These are phyloP conservation scores for Amblyjoppa fuscipennis DNA, from an alignment of 2,888 invertebrate species.

Conservation along the genomic window DNA sequence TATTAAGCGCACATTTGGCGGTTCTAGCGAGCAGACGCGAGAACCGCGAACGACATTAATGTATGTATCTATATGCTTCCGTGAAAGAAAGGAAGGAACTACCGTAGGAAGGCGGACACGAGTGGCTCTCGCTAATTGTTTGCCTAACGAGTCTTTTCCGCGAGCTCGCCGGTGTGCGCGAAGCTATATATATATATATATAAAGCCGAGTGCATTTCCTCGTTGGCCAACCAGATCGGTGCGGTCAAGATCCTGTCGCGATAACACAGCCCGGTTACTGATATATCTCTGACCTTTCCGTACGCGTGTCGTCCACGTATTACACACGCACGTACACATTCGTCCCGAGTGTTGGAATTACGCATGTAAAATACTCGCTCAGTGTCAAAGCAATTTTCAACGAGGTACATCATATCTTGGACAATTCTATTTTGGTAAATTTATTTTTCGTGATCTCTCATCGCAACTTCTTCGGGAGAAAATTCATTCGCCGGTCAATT, in stretches of 20 bases:
- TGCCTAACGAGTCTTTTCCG: conserved; percentile 1
- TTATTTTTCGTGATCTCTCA: background rate
- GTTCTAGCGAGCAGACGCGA: background rate
- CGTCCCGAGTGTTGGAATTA: conserved; percentile 10
- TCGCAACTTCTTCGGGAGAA: background rate
- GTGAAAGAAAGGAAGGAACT: conserved; percentile 4
- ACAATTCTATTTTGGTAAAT: conserved; percentile 21
- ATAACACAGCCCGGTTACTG: conserved; percentile 12
- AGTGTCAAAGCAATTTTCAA: background rate
- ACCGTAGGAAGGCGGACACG: background rate
- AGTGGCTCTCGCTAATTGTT: conserved; percentile 11
- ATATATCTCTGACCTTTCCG: conserved; percentile 22
- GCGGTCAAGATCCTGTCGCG: conserved; percentile 31
- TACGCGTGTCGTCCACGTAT: conserved; percentile 10
- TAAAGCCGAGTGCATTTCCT: background rate
- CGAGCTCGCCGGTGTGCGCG: background rate
- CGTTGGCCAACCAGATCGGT: conserved; percentile 22
- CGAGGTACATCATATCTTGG: background rate
- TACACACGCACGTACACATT: background rate
- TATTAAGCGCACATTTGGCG: conserved; percentile 30
- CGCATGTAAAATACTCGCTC: conserved; percentile 7
- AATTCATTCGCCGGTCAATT: background rate
- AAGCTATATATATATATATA: background rate
- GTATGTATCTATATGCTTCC: background rate
- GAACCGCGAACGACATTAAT: background rate